Percentiles rank a stretch among this genome's conserved stretches.
phyloP scores from a whole-genome alignment of 2,113 vertebrate species.

The Muscicapa adusta region DNA sequence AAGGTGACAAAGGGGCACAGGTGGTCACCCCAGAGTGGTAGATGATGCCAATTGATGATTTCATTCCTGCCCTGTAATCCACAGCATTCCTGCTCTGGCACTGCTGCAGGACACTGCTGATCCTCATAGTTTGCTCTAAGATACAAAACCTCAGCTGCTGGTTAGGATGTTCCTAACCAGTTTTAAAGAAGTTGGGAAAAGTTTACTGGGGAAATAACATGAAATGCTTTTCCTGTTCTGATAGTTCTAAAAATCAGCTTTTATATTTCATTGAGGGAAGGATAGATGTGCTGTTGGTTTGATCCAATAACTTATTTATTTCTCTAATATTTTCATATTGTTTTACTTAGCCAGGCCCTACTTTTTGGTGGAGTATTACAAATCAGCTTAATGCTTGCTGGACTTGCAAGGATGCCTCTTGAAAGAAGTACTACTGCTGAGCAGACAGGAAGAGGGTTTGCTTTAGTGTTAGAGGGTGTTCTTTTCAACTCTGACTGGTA shows the following conservation, averaged over 20 bases:
- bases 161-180: neutral
- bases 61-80: neutral
- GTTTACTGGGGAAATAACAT: neutral
- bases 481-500: neutral
- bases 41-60: neutral
- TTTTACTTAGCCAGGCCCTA: neutral
- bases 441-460: neutral
- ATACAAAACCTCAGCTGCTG: neutral
- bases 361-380: neutral
- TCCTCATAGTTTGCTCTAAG: neutral
- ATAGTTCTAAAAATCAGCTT: neutral
- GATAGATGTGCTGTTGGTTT: neutral
- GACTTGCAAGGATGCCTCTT: neutral
- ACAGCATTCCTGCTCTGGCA: neutral
- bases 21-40: rapidly evolving
- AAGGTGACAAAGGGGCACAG: neutral
- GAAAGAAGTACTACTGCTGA: neutral
- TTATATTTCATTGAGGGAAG: neutral
- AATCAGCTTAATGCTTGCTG: neutral
- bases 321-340: neutral
- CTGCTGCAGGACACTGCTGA: neutral
- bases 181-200: neutral
- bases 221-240: neutral
- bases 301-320: neutral
- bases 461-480: neutral